phyloP scores from a whole-genome alignment of 2,113 vertebrate species.

The Halichoeres trimaculatus region DNA sequence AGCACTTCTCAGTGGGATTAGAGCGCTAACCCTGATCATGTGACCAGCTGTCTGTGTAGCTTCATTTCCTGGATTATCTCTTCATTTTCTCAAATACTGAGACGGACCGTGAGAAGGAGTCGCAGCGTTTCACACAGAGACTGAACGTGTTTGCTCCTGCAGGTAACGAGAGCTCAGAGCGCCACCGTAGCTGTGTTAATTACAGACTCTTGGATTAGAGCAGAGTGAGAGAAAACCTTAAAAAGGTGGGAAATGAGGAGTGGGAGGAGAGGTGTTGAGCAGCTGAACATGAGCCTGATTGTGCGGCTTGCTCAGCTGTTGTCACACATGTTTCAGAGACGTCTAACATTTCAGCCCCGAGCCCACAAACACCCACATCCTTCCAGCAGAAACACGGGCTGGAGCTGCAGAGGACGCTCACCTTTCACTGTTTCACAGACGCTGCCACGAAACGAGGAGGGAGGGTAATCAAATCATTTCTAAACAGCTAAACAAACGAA shows the following conservation, averaged over 20 bases:
- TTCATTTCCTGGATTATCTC: conserved; percentile 72
- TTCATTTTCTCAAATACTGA: conserved; percentile 45
- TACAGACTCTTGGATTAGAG: conserved; percentile 38
- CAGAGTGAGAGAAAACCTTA: conserved; percentile 29
- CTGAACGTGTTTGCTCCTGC: conserved; percentile 3
- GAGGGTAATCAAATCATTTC: background rate
- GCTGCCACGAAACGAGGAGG: background rate
- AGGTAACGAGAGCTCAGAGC: conserved; percentile 34
- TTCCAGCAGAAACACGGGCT: conserved; percentile 19
- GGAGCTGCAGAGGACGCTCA: background rate
- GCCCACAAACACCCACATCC: conserved; percentile 23
- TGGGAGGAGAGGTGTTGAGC: background rate
- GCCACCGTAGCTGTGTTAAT: conserved; percentile 42
- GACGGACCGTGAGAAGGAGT: conserved; percentile 49
- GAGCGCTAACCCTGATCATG: conserved; percentile 39
- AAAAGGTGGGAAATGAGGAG: conserved; percentile 16
- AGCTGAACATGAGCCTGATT: conserved; percentile 18
- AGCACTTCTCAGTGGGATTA: conserved; percentile 50
- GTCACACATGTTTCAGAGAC: conserved; percentile 47
- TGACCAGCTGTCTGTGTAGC: conserved; percentile 35
- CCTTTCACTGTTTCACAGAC: background rate
- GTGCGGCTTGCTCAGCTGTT: conserved; percentile 59
- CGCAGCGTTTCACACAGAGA: conserved; percentile 16
- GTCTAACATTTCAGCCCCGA: conserved; percentile 34
- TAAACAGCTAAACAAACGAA: background rate